phyloP scores from a whole-genome alignment of 2,797 vertebrate genomes.

The Takifugu ocellatus region DNA sequence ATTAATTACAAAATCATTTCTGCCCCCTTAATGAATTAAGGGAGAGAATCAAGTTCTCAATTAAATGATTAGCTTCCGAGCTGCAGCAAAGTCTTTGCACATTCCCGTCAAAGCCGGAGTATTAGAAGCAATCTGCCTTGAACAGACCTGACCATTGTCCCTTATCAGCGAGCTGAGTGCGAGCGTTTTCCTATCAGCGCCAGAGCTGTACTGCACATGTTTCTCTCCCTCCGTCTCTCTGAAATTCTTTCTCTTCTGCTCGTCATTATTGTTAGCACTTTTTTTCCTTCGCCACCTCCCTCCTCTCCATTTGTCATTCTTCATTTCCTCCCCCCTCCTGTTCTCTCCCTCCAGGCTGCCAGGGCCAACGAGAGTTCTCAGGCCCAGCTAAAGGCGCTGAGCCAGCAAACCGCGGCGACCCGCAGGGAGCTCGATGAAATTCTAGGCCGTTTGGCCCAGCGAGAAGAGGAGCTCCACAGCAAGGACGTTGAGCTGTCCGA shows the following conservation, averaged over 20 bases:
- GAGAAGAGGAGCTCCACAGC: constrained; percentile 85
- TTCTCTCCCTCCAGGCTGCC: constrained; percentile 65
- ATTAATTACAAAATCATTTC: constrained; percentile 70
- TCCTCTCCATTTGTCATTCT: constrained; percentile 56
- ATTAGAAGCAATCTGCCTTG: constrained; percentile 70
- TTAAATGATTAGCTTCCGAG: constrained; percentile 76
- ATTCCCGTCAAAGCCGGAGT: constrained; percentile 65
- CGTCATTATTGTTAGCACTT: constrained; percentile 59
- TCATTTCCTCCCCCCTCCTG: constrained; percentile 23
- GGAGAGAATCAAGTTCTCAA: constrained; percentile 74
- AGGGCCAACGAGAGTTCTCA: constrained; percentile 83
- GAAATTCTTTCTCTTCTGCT: constrained; percentile 52
- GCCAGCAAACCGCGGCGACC: constrained; percentile 84
- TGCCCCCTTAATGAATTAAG: constrained; percentile 71
- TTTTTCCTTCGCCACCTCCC: constrained; percentile 44
- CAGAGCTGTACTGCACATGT: constrained; percentile 62
- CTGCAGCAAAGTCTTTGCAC: constrained; percentile 65
- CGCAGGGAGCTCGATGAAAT: constrained; percentile 83
- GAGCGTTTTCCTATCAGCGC: constrained; percentile 58
- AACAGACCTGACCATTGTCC: constrained; percentile 71
- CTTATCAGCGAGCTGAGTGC: constrained; percentile 66
- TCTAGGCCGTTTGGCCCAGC: constrained; percentile 81
- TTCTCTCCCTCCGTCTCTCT: constrained; percentile 47
- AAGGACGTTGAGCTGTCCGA: constrained; percentile 83
- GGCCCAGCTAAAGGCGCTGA: constrained; percentile 79